Evolutionary conservation across 30 jellyfish, hydroid and myxozoan genomes (phyloP).

Genomic region (Nemopilema nomurai): DNA sequence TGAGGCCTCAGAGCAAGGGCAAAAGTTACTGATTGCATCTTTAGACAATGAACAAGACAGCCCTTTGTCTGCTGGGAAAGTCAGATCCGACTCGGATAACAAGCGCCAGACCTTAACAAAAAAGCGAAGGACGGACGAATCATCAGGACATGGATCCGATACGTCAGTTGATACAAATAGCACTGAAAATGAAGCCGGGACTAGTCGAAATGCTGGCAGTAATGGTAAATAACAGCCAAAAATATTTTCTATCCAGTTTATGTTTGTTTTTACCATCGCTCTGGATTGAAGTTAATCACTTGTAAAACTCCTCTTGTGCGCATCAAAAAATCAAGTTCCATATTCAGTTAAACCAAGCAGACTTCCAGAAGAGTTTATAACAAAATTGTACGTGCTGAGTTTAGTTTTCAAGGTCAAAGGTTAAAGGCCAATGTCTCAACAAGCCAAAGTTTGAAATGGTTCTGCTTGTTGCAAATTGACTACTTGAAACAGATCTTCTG

Average conservation of each 20-base stretch:
- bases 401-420: background rate
- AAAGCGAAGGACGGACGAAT: constrained; percentile 16
- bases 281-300: background rate
- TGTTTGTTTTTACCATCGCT: background rate
- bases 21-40: background rate
- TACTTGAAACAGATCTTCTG: no score
- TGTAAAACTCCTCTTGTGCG: no score
- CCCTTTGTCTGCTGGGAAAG: constrained; percentile 15
- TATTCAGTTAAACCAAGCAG: no score
- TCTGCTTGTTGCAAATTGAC: no score
- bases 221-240: constrained; percentile 11
- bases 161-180: background rate
- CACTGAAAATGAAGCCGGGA: constrained; percentile 11
- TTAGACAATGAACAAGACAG: background rate
- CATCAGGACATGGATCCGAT: constrained; percentile 14
- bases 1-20: background rate
- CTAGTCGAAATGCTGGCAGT: constrained; percentile 17
- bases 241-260: no score
- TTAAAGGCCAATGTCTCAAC: background rate
- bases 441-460: background rate
- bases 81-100: constrained; percentile 19
- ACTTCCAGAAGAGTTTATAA: no score
- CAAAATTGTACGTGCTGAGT: no score
- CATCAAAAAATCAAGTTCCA: no score
- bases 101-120: background rate